A percentile compares a stretch with the other conserved stretches of the same genome.
These are phyloP conservation scores for Tapera naevia DNA, from an alignment of 2,797 vertebrate species.

Conservation along the genomic window DNA sequence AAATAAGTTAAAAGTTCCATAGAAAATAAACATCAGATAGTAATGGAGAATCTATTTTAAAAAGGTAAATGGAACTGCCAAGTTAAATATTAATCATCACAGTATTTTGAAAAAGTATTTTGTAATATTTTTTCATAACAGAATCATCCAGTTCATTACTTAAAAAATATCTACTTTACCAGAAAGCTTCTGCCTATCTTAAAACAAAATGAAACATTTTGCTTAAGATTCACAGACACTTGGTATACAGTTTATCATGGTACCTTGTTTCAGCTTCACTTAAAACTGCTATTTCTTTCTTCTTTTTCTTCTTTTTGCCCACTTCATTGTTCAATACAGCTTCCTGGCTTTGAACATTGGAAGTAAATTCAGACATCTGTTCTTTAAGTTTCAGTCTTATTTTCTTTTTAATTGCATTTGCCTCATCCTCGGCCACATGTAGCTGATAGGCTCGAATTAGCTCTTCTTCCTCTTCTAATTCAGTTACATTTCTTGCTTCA, in stretches of 20 bases:
- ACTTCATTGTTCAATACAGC: constrained; percentile 79
- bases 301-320: constrained; percentile 88
- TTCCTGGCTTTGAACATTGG: constrained; percentile 64
- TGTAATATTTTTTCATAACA: neutral
- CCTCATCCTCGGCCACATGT: constrained; percentile 83
- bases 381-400: constrained; percentile 78
- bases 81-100: neutral
- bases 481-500: constrained; percentile 63
- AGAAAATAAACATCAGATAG: neutral
- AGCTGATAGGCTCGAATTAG: constrained; percentile 85
- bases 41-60: neutral
- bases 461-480: constrained; percentile 79
- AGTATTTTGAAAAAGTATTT: neutral
- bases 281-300: constrained; percentile 77
- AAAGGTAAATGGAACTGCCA: neutral
- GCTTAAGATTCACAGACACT: neutral
- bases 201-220: neutral
- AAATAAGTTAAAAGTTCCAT: neutral
- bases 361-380: constrained; percentile 70
- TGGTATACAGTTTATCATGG: neutral
- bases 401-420: constrained; percentile 81
- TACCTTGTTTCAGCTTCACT: constrained; percentile 81
- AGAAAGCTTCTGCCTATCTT: neutral
- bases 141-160: neutral
- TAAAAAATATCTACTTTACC: neutral